Base-by-base conservation (phyloP, 2,113 vertebrate genomes). In the Bettongia penicillata region DNA sequence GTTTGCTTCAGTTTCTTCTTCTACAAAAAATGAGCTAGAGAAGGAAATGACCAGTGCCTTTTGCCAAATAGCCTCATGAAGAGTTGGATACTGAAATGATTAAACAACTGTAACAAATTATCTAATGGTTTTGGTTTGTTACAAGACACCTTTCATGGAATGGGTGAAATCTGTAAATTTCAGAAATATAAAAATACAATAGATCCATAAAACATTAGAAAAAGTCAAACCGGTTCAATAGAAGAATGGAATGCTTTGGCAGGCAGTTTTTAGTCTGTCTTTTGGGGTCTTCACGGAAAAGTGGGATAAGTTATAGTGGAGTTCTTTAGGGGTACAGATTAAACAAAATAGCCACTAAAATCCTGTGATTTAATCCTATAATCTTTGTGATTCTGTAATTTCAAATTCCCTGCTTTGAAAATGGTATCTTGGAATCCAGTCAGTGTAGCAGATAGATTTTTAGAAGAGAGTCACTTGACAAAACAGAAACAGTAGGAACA, bases 351-450 rank as follows among this genome's bases (percentile, higher is more conserved):
- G 37, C 68, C 19, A 84, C 16, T 84, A 22, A 84, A 84, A 84
- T 84, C 37, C 19, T 84, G 48, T 48, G 48, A 48, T 43, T 84
- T n/a, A 19, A 84, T 43, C 7, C 19, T 43, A 19, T 84, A 43
- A 84, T 43, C 43, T 8, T 84, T 43, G 19, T 84, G 19, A 22
- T 84, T 84, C 68, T 43, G 19, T 84, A 43, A 84, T 23, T 84
- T 43, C 43, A n/a, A 95, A 68, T 51, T 93, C 24, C 5, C 11
- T 55, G 37, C 26, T 89, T 90, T 89, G 16, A 91, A 43, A 91
- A 53, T 4, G 61, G 16, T 51, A 51, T 93, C n/a, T 97, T 92
- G 31, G n/a, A 22, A 50, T 93, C 52, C 51, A 53, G 48, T 91
- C 25, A 51, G 23, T 93, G 19, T 90, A 2, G 48, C 23, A 16